These are phyloP conservation scores for Oedothorax gibbosus DNA, from an alignment of 1,140 invertebrate species.

Conservation along the genomic window DNA sequence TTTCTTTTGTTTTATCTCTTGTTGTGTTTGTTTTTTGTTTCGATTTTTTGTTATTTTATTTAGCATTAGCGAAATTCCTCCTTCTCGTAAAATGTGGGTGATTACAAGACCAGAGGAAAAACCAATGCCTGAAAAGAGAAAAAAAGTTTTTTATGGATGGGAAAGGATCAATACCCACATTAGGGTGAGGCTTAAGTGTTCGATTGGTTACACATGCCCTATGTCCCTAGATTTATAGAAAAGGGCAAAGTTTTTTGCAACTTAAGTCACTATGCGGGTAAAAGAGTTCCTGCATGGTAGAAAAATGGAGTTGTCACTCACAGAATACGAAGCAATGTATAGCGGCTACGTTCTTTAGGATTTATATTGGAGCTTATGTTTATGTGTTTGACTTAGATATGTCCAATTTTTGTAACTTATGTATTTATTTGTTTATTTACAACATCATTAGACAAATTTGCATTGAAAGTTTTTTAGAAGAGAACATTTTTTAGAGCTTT, in stretches of 20 bases:
- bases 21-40: not conserved
- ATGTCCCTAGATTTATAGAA: constrained; percentile 15
- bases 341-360: no score
- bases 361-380: no score
- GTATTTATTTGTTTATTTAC: no score
- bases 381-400: no score
- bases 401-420: no score
- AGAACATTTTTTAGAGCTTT: no score
- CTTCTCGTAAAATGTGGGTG: constrained; percentile 30
- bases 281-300: no score
- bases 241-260: not conserved
- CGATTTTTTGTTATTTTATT: constrained; percentile 14
- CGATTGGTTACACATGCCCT: constrained; percentile 21
- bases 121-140: constrained; percentile 21
- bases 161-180: constrained; percentile 20
- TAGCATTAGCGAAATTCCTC: constrained; percentile 29
- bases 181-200: not conserved
- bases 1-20: not conserved
- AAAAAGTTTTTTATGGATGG: constrained; percentile 14
- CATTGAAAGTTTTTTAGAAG: no score
- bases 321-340: no score
- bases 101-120: constrained; percentile 30
- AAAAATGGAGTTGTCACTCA: no score
- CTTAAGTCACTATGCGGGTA: no score
- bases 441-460: no score